Conservation (phyloP, 1,140 invertebrate species). For the silkworm (Bombyx mori) region ASM3026992v2 NC_085107.1:17033501-17034000, state of each 20-base stretch:
- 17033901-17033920: too few species aligned
- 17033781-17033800: too few species aligned
- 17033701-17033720: neutral
- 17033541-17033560: neutral
- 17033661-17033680: neutral
- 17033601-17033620: slow-evolving; percentile 5
- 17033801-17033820: too few species aligned
- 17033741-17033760: too few species aligned
- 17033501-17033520: too few species aligned
- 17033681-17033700: neutral
- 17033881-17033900: too few species aligned
- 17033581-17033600: slow-evolving; percentile 2
- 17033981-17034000: neutral
- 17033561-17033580: neutral
- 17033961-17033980: neutral
- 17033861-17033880: too few species aligned
- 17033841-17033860: too few species aligned
- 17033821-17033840: neutral
- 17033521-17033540: neutral
- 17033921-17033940: too few species aligned
- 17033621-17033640: neutral
- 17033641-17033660: slow-evolving; percentile 4
- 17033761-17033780: too few species aligned
- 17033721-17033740: slow-evolving; percentile 4
- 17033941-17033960: too few species aligned